phyloP scores from a whole-genome alignment of 2,888 invertebrate species.

The Caenorhabditis angaria region DNA sequence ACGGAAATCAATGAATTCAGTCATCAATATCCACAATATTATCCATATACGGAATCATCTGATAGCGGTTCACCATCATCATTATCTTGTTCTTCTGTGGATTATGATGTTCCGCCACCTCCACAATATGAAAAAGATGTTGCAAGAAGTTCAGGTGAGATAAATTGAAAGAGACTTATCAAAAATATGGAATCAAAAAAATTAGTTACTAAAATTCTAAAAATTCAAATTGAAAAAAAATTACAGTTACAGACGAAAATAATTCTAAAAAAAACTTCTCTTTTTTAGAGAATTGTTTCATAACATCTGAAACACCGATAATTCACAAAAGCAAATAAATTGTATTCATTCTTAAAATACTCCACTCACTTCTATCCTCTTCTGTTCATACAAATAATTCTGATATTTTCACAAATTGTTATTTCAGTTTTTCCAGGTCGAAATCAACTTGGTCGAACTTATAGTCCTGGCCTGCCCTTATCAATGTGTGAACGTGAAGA shows the following conservation, averaged over 20 bases:
- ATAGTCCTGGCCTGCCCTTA: constrained; percentile 69
- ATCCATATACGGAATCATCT: constrained; percentile 37
- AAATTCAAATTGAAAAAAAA: too few species aligned
- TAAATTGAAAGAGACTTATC: constrained; percentile 11
- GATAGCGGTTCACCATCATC: constrained; percentile 53
- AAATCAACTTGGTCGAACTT: constrained; percentile 70
- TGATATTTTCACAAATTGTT: background rate
- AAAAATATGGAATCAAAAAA: constrained; percentile 7
- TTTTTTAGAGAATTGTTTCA: too few species aligned
- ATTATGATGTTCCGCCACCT: constrained; percentile 45
- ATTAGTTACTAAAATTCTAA: too few species aligned
- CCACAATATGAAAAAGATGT: constrained; percentile 47
- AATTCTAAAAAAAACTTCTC: too few species aligned
- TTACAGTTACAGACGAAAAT: too few species aligned
- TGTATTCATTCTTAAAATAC: too few species aligned
- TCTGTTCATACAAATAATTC: too few species aligned
- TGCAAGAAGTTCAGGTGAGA: constrained; percentile 50
- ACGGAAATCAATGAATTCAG: constrained; percentile 6
- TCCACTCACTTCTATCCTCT: too few species aligned
- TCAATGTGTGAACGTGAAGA: constrained; percentile 69
- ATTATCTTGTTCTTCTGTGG: constrained; percentile 48
- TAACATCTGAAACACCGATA: too few species aligned
- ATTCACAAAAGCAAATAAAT: too few species aligned
- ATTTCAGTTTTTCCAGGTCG: constrained; percentile 51
- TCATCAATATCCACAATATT: constrained; percentile 25